Percentiles rank a stretch among this genome's conserved stretches.
phyloP scores from a whole-genome alignment of 2,797 vertebrate species.

The Trematomus bernacchii region DNA sequence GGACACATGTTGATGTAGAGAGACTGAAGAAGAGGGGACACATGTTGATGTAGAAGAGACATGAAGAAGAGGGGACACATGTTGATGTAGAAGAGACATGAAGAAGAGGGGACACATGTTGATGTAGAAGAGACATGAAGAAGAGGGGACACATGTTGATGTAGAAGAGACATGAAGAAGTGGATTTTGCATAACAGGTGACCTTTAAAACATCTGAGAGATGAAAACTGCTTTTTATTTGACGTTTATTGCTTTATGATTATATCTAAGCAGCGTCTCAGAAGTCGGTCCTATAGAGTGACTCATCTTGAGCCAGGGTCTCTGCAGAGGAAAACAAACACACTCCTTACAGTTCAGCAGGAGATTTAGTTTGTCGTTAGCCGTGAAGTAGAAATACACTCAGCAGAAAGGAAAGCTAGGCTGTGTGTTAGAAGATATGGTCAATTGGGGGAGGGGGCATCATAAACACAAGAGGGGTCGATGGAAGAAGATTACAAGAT shows the following conservation, averaged over 20 bases:
- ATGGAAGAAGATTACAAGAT: conserved; percentile 51
- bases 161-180: too few relatives aligned
- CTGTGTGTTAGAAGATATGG: conserved; percentile 58
- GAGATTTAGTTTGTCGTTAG: conserved; percentile 31
- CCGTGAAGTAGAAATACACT: conserved; percentile 35
- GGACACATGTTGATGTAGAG: too few relatives aligned
- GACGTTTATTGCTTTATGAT: background rate
- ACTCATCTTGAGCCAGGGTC: conserved; percentile 61
- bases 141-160: too few relatives aligned
- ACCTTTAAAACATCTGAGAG: background rate
- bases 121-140: too few relatives aligned
- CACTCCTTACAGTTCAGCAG: conserved; percentile 47
- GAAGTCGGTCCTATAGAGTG: conserved; percentile 72
- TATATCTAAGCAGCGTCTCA: conserved; percentile 50
- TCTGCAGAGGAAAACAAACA: conserved; percentile 38
- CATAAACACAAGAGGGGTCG: conserved; percentile 28
- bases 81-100: too few relatives aligned
- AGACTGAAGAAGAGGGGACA: too few relatives aligned
- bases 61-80: too few relatives aligned
- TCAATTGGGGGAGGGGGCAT: background rate
- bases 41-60: too few relatives aligned
- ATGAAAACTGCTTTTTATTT: background rate
- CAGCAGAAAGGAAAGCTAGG: conserved; percentile 48
- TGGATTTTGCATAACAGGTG: too few relatives aligned
- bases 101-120: too few relatives aligned